A percentile compares a stretch with the other conserved stretches of the same genome.
phyloP scores from a whole-genome alignment of 2,113 vertebrate species.

The Macrotis lagotis region DNA sequence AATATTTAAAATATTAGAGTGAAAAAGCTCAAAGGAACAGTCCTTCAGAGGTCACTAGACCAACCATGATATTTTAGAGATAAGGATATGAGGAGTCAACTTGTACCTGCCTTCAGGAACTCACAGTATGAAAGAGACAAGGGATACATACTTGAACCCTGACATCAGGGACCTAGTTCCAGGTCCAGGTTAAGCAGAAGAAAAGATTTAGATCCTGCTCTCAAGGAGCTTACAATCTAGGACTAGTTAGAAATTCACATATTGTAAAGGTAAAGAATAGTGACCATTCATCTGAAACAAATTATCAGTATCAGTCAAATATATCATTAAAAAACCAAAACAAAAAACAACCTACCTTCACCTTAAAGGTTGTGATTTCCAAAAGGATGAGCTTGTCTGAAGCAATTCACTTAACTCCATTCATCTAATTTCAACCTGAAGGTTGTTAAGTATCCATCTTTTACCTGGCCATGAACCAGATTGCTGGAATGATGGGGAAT shows the following conservation, averaged over 20 bases:
- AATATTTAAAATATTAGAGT: background rate
- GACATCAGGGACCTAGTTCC: background rate
- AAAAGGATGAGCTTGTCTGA: background rate
- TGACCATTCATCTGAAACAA: background rate
- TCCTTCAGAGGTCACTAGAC: background rate
- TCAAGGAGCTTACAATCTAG: background rate
- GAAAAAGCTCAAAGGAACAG: background rate
- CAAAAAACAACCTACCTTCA: background rate
- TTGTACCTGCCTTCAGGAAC: background rate
- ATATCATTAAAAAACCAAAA: background rate
- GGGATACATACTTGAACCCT: background rate
- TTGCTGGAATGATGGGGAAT: background rate
- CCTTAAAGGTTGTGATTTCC: background rate
- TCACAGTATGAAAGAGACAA: background rate
- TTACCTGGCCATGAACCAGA: background rate
- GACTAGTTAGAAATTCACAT: background rate
- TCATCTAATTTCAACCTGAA: background rate
- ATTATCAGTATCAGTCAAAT: background rate
- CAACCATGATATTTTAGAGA: background rate
- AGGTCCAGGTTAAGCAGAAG: background rate
- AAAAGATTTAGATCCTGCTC: background rate
- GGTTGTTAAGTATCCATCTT: background rate
- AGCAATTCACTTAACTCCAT: background rate
- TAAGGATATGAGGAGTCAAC: background rate
- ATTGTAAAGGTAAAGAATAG: background rate